Evolutionary conservation across 1,140 invertebrate genomes (phyloP).

Genomic region (Pectinophora gossypiella): DNA sequence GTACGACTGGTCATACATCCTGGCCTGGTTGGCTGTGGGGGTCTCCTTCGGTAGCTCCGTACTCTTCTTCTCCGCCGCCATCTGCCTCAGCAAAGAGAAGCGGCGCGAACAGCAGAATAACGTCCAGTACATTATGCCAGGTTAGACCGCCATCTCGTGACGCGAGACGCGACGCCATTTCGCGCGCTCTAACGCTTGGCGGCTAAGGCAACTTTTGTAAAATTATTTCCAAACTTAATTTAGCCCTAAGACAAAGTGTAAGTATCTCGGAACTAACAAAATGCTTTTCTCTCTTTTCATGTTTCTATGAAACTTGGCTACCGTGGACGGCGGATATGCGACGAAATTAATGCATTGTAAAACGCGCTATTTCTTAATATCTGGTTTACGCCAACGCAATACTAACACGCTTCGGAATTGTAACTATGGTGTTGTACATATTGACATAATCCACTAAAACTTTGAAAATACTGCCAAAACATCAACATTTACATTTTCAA

Average conservation of each 20-base stretch:
- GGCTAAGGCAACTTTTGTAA: slow-evolving; percentile 41
- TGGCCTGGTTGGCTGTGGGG: slow-evolving; percentile 88
- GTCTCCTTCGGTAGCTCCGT: slow-evolving; percentile 84
- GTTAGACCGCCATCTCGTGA: slow-evolving; percentile 73
- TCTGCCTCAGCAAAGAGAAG: slow-evolving; percentile 85
- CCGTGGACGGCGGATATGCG: slow-evolving; percentile 50
- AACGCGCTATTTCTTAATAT: slow-evolving; percentile 63
- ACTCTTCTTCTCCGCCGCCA: slow-evolving; percentile 86
- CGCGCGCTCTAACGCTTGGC: slow-evolving; percentile 53
- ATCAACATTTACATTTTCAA: too few species aligned
- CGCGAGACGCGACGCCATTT: slow-evolving; percentile 35
- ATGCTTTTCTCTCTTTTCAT: slow-evolving; percentile 77
- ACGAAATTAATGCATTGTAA: slow-evolving; percentile 51
- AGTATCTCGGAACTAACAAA: slow-evolving; percentile 71
- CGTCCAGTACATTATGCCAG: slow-evolving; percentile 93
- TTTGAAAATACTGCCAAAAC: slow-evolving; percentile 16
- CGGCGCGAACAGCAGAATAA: slow-evolving; percentile 83
- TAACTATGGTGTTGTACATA: slow-evolving; percentile 60
- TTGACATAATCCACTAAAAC: slow-evolving; percentile 14
- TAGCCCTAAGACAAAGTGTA: slow-evolving; percentile 9
- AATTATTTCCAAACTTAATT: slow-evolving; percentile 13
- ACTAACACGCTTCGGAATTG: slow-evolving; percentile 59
- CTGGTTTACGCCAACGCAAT: slow-evolving; percentile 69
- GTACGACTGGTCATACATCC: slow-evolving; percentile 91
- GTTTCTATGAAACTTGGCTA: slow-evolving; percentile 72